phyloP scores from a whole-genome alignment of 2,113 vertebrate species.

The Gyps fulvus region DNA sequence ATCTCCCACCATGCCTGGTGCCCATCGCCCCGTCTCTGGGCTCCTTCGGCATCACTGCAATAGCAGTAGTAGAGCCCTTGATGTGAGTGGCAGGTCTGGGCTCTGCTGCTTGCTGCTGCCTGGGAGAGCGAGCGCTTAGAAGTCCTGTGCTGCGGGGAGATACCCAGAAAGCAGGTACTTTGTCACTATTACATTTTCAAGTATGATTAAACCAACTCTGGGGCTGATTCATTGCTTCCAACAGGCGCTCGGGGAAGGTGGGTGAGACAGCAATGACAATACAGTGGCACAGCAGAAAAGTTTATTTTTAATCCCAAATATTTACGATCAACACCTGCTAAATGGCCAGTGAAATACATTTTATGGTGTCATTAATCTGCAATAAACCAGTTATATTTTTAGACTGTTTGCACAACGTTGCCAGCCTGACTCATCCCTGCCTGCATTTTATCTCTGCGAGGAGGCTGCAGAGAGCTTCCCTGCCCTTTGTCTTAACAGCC shows the following conservation, averaged over 20 bases:
- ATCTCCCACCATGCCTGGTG: rapidly evolving
- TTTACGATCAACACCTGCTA: not conserved
- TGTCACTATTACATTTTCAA: not conserved
- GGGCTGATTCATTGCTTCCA: not conserved
- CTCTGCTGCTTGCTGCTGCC: not conserved
- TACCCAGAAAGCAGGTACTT: not conserved
- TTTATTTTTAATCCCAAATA: not conserved
- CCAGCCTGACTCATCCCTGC: slow-evolving; percentile 2
- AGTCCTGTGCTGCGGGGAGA: not conserved
- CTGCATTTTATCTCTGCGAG: not conserved
- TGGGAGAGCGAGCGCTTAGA: rapidly evolving
- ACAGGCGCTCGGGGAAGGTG: not conserved
- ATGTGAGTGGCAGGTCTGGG: not conserved
- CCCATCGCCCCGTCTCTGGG: not conserved
- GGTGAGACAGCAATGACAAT: not conserved
- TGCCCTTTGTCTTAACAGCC: not conserved
- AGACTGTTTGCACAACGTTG: not conserved
- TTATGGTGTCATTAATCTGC: not conserved
- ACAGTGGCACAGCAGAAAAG: not conserved
- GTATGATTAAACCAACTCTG: not conserved
- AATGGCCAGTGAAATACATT: not conserved
- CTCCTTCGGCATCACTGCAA: rapidly evolving
- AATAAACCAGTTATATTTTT: not conserved
- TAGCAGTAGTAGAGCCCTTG: not conserved
- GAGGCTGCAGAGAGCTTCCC: not conserved